A percentile compares a stretch with the other conserved stretches of the same genome.
phyloP scores from a whole-genome alignment of 2,113 vertebrate species.

The Fregetta grallaria region DNA sequence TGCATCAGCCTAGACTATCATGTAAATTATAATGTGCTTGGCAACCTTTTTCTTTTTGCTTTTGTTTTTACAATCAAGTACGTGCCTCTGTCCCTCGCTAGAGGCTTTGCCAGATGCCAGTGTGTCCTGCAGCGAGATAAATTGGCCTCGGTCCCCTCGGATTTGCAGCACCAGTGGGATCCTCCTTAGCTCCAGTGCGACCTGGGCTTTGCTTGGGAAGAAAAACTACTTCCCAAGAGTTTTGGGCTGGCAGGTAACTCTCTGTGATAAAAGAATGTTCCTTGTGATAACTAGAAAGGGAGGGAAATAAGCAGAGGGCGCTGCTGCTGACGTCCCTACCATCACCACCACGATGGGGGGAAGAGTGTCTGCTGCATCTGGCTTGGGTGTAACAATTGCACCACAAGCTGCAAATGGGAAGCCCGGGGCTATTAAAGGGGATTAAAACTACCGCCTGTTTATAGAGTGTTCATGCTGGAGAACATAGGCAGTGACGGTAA shows the following conservation, averaged over 20 bases:
- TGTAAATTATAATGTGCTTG: not conserved
- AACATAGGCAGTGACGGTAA: not conserved
- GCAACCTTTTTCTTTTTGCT: not conserved
- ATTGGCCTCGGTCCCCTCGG: not conserved
- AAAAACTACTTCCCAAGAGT: not conserved
- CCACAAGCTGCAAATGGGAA: not conserved
- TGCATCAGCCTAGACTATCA: not conserved
- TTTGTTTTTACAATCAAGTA: not conserved
- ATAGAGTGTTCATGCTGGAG: not conserved
- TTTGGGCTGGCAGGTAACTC: not conserved
- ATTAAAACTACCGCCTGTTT: not conserved
- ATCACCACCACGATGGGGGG: accelerated
- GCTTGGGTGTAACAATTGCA: accelerated
- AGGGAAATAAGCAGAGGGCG: not conserved
- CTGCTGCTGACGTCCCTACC: not conserved
- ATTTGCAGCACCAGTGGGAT: not conserved
- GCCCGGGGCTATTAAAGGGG: accelerated
- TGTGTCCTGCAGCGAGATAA: not conserved
- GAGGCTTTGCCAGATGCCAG: not conserved
- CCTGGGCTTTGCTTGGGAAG: not conserved
- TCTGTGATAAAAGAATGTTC: not conserved
- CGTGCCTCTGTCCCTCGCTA: not conserved
- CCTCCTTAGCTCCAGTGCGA: not conserved
- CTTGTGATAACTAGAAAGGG: not conserved
- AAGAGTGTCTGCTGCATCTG: not conserved